phyloP scores from a whole-genome alignment of 1,140 invertebrate species.

The Orius insidiosus region DNA sequence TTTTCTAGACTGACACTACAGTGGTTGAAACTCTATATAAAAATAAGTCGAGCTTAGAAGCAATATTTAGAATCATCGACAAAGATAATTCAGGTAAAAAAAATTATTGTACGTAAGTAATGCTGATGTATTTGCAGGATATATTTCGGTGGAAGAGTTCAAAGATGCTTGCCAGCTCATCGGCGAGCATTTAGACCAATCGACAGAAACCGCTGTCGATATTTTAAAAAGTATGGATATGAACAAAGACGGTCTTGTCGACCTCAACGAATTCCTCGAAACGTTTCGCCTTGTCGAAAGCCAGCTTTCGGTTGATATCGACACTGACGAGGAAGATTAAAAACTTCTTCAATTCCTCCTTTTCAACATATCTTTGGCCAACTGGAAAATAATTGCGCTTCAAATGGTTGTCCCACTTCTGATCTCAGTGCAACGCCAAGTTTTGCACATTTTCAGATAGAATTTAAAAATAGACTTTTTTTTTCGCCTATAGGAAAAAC shows the following conservation, averaged over 20 bases:
- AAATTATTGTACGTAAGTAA: background rate
- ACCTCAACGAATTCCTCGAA: conserved; percentile 83
- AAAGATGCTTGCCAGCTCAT: conserved; percentile 68
- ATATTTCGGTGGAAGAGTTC: conserved; percentile 78
- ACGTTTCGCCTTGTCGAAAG: conserved; percentile 55
- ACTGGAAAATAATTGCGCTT: too few relatives aligned
- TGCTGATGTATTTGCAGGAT: conserved; percentile 34
- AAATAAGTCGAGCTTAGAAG: conserved; percentile 72
- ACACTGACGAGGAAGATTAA: conserved; percentile 16
- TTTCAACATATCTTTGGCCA: too few relatives aligned
- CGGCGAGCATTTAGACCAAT: conserved; percentile 51
- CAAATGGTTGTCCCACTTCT: too few relatives aligned
- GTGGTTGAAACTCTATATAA: conserved; percentile 72
- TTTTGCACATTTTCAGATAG: too few relatives aligned
- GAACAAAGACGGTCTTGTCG: conserved; percentile 76
- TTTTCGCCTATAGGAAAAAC: too few relatives aligned
- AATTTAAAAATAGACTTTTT: too few relatives aligned
- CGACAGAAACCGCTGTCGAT: conserved; percentile 55
- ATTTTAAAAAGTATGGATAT: conserved; percentile 73
- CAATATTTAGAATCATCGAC: conserved; percentile 80
- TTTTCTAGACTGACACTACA: conserved; percentile 31
- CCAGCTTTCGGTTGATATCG: conserved; percentile 12
- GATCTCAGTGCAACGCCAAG: too few relatives aligned
- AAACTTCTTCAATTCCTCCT: too few relatives aligned
- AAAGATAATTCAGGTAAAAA: conserved; percentile 73